Percentiles rank a stretch among this genome's conserved stretches.
phyloP scores from a whole-genome alignment of 2,113 vertebrate genomes.

The Hystrix brachyura region DNA sequence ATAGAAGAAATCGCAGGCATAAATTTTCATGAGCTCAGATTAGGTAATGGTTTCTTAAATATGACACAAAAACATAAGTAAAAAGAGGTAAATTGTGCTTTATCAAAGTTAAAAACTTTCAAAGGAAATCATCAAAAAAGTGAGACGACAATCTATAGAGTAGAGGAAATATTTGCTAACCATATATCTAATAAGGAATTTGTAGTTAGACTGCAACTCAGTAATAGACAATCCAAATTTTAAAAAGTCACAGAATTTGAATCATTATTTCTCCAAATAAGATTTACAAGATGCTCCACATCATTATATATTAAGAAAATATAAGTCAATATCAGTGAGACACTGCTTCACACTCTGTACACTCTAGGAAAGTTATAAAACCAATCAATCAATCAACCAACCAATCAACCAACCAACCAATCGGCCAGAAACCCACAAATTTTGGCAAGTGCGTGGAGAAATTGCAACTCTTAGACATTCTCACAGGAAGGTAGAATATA shows the following conservation, averaged over 20 bases:
- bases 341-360: background rate
- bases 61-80: background rate
- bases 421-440: constrained; percentile 8
- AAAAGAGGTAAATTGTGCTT: constrained; percentile 49
- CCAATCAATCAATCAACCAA: too few species aligned
- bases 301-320: constrained; percentile 15
- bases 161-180: constrained; percentile 44
- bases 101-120: constrained; percentile 23
- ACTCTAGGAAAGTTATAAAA: background rate
- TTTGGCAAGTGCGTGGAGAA: constrained; percentile 4
- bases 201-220: background rate
- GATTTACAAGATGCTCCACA: background rate
- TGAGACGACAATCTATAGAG: background rate
- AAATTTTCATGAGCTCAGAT: constrained; percentile 7
- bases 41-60: constrained; percentile 35
- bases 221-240: background rate
- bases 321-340: constrained; percentile 37
- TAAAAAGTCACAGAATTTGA: background rate
- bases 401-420: too few species aligned
- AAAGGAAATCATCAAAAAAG: constrained; percentile 39
- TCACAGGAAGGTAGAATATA: background rate
- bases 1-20: constrained; percentile 11
- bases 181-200: constrained; percentile 18
- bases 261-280: constrained; percentile 25
- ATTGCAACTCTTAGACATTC: background rate